Base-by-base conservation (phyloP, 2,113 vertebrate genomes). In the Prunella himalayana region DNA sequence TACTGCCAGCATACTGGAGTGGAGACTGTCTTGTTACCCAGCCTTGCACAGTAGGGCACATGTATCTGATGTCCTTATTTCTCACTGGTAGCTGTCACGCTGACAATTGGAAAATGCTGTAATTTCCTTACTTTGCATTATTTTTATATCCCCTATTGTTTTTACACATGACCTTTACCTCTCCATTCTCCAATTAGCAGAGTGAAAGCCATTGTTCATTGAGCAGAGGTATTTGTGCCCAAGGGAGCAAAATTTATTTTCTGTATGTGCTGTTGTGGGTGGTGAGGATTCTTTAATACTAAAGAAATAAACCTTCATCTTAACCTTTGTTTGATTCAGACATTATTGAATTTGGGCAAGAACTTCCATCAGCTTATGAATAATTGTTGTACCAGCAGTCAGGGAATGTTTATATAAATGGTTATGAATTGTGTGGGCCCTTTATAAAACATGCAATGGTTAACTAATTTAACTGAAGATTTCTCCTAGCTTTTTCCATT, bases 61-160 rank as follows among this genome's bases (percentile, higher is more conserved):
- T 33, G 53, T 66, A 49, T 93, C 77, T 86, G 86, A 78, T 96
- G 92, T 96, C 94, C 95, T 90, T 91, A 78, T 84, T 85, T 90
- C 87, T 86, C 65, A 91, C 77, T 83, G 85, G 90, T 92, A 83
- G 89, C 78, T 97, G 96, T 97, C 94, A 97, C 30, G 3, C 63
- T 97, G 95, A 94, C 92, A 96, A 66, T 88, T 96, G 94, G 91
- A 95, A 97, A 96, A 92, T 94, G 90, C 84, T 82, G 66, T 96
- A 86, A 91, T 92, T 97, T 97, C 94, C 93, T 97, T 97, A 95
- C 83, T 92, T 77, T 96, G 88, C 94, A 92, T 97, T 94, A 95
- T 94, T 97, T 97, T 95, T 96, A 88, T 97, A 94, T 94, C 89
- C 89, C 94, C 97, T 97, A 97, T 97, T 97, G 97, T 97, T 97